Conservation (phyloP, 2,888 invertebrate genomes). For the Congeria kusceri region DNA sequence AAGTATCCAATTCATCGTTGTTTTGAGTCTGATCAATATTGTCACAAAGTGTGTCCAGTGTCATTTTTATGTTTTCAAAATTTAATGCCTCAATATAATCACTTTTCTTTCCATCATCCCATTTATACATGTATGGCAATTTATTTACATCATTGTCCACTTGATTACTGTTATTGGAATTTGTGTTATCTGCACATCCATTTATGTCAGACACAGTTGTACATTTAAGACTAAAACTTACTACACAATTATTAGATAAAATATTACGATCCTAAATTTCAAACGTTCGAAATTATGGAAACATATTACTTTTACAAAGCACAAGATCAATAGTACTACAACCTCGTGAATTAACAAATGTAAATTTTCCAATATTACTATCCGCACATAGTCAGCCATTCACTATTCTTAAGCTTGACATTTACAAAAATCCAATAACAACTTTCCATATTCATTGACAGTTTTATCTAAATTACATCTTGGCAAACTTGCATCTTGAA, state of each 20-base stretch:
- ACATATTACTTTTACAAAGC: not conserved
- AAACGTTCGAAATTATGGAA: not conserved
- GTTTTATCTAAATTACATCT: constrained; percentile 9
- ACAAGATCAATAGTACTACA: constrained; percentile 5
- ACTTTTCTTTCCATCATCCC: too few species aligned
- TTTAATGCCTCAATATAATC: too few species aligned
- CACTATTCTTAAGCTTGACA: not conserved
- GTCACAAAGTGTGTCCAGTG: too few species aligned
- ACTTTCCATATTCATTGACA: not conserved
- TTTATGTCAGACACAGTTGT: not conserved
- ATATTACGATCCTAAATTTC: not conserved
- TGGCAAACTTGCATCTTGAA: not conserved
- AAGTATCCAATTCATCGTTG: too few species aligned
- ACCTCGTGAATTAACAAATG: not conserved
- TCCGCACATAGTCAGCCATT: not conserved
- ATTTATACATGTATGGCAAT: too few species aligned
- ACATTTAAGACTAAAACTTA: not conserved
- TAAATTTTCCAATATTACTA: not conserved
- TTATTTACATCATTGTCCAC: too few species aligned
- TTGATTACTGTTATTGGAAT: too few species aligned
- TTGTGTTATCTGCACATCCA: too few species aligned
- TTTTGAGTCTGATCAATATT: too few species aligned
- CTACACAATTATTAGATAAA: not conserved
- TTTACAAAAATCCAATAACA: constrained; percentile 7
- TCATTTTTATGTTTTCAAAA: too few species aligned